These are phyloP conservation scores for Catocala fraxini DNA, from an alignment of 2,888 invertebrate species.

Conservation along the genomic window DNA sequence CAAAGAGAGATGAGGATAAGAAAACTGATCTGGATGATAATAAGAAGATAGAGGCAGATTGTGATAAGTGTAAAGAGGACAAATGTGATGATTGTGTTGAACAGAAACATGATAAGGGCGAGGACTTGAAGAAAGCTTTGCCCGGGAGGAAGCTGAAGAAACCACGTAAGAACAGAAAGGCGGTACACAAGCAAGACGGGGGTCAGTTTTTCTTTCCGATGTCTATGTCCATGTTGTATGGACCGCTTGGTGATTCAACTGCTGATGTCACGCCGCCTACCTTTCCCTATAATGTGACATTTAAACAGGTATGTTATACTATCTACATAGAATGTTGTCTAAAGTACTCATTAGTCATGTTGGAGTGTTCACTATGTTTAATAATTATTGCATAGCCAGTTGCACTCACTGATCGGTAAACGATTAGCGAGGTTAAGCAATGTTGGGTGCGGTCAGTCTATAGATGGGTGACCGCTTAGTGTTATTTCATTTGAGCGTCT, in stretches of 20 bases:
- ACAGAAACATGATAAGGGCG: conserved; percentile 69
- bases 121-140: conserved; percentile 68
- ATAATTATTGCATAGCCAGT: too few relatives aligned
- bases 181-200: conserved; percentile 73
- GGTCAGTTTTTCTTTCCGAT: conserved; percentile 91
- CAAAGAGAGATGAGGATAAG: conserved; percentile 71
- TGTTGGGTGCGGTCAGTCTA: too few relatives aligned
- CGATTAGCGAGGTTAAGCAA: too few relatives aligned
- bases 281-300: conserved; percentile 97
- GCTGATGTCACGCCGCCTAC: conserved; percentile 81
- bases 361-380: too few relatives aligned
- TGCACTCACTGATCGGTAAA: too few relatives aligned
- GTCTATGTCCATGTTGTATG: conserved; percentile 96
- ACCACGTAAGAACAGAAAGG: conserved; percentile 80
- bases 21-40: conserved; percentile 69
- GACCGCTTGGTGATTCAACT: conserved; percentile 90
- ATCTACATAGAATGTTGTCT: too few relatives aligned
- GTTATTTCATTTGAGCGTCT: too few relatives aligned
- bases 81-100: conserved; percentile 74
- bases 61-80: conserved; percentile 70
- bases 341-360: too few relatives aligned
- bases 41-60: conserved; percentile 68
- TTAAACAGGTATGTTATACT: conserved; percentile 90
- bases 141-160: conserved; percentile 67
- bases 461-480: too few relatives aligned